Evolutionary conservation across 2,113 vertebrate species (phyloP).

Genomic region (Cottus gobio): DNA sequence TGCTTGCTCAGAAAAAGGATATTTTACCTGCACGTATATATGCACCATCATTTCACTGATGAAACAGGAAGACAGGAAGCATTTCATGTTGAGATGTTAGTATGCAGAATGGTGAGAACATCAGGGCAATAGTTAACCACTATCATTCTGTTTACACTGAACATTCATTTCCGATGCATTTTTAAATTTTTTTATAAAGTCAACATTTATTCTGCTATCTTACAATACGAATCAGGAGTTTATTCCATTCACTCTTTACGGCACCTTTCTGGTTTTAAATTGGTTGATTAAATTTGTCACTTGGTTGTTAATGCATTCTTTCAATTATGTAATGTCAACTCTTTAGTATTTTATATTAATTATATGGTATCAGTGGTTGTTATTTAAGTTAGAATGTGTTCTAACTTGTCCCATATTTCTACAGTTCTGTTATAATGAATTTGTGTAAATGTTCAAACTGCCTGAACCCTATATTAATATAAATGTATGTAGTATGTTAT

Average conservation of each 20-base stretch:
- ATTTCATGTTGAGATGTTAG: background rate
- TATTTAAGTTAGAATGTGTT: slow-evolving; percentile 32
- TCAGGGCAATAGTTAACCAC: background rate
- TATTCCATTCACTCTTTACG: slow-evolving; percentile 6
- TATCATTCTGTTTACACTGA: slow-evolving; percentile 14
- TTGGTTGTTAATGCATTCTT: slow-evolving; percentile 22
- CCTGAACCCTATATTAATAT: slow-evolving; percentile 8
- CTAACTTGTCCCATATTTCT: slow-evolving; percentile 23
- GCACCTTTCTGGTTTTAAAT: slow-evolving; percentile 1
- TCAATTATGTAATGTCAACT: slow-evolving; percentile 26
- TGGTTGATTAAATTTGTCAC: slow-evolving; percentile 23
- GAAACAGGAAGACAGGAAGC: background rate
- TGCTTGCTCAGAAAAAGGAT: background rate
- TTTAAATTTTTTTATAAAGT: too few relatives aligned
- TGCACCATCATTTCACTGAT: background rate
- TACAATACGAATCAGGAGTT: background rate
- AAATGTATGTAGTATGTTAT: slow-evolving; percentile 7
- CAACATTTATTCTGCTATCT: background rate
- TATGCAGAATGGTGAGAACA: slow-evolving; percentile 12
- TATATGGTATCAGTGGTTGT: slow-evolving; percentile 36
- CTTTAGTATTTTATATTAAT: slow-evolving; percentile 14
- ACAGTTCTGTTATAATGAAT: slow-evolving; percentile 8
- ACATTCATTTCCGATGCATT: slow-evolving; percentile 18
- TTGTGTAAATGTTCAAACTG: slow-evolving; percentile 12
- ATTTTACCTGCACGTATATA: background rate